Percentiles rank a stretch among this genome's conserved stretches.
Evolutionary conservation across 2,113 vertebrate species (phyloP).

Genomic region (Brevimyrus niger): DNA sequence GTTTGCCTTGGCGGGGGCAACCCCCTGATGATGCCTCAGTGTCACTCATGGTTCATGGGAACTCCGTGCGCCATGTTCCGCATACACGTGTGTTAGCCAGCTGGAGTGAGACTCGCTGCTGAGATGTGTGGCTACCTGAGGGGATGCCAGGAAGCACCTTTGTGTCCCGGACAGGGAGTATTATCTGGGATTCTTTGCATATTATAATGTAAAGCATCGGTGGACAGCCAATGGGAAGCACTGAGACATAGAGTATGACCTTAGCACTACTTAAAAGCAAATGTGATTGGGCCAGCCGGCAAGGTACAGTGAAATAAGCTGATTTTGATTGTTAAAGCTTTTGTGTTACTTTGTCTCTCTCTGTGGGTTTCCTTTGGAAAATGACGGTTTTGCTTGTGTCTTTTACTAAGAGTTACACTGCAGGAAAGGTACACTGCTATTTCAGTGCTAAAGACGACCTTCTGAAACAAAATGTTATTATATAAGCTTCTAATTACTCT

Average conservation of each 20-base stretch:
- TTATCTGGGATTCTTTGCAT: not conserved
- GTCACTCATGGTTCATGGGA: constrained; percentile 22
- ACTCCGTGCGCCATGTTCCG: constrained; percentile 30
- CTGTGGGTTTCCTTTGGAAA: constrained; percentile 25
- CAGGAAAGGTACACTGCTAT: constrained; percentile 6
- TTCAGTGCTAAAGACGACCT: constrained; percentile 28
- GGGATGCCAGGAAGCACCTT: not conserved
- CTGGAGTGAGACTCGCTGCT: constrained; percentile 24
- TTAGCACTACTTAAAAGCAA: not conserved
- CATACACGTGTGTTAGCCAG: constrained; percentile 16
- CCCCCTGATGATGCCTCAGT: not conserved
- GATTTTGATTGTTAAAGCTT: constrained; percentile 32
- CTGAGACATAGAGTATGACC: not conserved
- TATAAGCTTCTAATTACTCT: constrained; percentile 48
- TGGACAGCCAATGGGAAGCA: not conserved
- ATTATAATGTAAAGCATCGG: not conserved
- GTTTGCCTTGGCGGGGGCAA: not conserved
- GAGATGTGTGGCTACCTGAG: constrained; percentile 28
- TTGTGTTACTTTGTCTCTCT: constrained; percentile 14
- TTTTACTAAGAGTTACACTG: constrained; percentile 13
- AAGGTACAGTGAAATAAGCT: constrained; percentile 32
- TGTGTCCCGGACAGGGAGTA: not conserved
- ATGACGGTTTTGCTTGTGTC: constrained; percentile 23
- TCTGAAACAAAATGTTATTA: constrained; percentile 29
- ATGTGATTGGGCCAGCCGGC: constrained; percentile 25